Evolutionary conservation across 2,113 vertebrate genomes (phyloP), one percentile per base, ranked within the genome.

Genomic region (Salvator merianae): DNA sequence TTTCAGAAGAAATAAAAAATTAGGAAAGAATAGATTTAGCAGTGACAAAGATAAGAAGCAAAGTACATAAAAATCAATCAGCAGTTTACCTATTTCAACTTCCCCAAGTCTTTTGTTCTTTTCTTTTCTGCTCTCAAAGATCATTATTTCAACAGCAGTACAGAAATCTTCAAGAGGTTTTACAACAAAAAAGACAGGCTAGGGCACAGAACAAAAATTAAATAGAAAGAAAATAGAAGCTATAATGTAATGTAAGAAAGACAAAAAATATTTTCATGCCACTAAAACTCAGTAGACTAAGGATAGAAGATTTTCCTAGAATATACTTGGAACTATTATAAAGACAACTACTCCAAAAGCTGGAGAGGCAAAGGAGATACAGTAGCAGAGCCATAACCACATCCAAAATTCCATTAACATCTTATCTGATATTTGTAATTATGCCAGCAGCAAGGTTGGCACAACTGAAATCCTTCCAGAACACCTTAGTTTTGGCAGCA

Each of bases 131-230:
- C 13, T n/a, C 13, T 40, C 74, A 85, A 77, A 32, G 38, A 89
- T 53, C 62, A 0, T 72, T 76, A 79, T 78, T 81, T n/a, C 82
- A 84, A 7, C 30, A 12, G 1, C 1, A 9, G 7, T 22, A 26
- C 34, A 12, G 88, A 74, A 18, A 85, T 5, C 7, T 63, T 66
- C 13, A 88, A 20, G 32, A 8, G 79, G 84, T 66, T 89, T 59
- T 1, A 13, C 13, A 32, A 55, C 43, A 0, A 4, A 32, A 30
- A 78, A 36, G 28, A 14, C 30, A 71, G 8, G 55, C 43, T 40
- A 62, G 20, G n/a, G 62, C 34, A 59, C 34, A 59, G 7, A 38
- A 43, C 2, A 8, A 66, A 65, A 63, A 5, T 68, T 68, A 66
- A 78, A 7, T 79, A 22, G 8, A 55, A 55, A 55, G 53, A 55